Evolutionary conservation across 2,113 vertebrate genomes (phyloP), one percentile per base, ranked within the genome.

Genomic region (Ammospiza caudacuta): DNA sequence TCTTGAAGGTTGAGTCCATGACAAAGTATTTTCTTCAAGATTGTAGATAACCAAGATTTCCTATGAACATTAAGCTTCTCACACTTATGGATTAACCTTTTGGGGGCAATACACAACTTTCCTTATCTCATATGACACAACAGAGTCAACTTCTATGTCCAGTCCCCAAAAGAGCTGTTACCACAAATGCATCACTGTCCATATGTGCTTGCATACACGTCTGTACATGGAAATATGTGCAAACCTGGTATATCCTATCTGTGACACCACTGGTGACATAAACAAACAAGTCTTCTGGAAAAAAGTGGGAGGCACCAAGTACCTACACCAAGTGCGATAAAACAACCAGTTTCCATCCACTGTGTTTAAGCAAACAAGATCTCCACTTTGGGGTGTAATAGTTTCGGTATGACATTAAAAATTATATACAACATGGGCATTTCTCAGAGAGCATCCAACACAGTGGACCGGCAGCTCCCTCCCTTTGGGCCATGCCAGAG

Each of bases 201-300:
- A 6, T 29, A 66, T 1, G 2, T 24, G 51, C 39, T 44, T 69
- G 44, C 43, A 46, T 6, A 63, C 19, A 6, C 0, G 0, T 15
- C n/a, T 11, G 15, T 59, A 61, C 0, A 0, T 29, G 29, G 43
- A 83, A 62, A 61, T 31, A 43, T 0, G 4, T 29, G 22, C 28
- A 31, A 58, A 25, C 15, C 27, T 49, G 28, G 18, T 47, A 33
- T 15, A 82, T 15, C 35, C 72, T 33, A 55, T 51, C 25, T 58
- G 35, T 28, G 78, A 76, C 47, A 51, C 21, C 44, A 31, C 23
- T 0, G 1, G 51, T 49, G 51, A 80, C 0, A 1, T 62, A 55
- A 72, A 79, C 31, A 83, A 90, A 31, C 24, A 59, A 81, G 15
- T 2, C 25, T 51, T 55, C 79, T 22, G 39, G 75, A 69, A 92